A percentile compares a stretch with the other conserved stretches of the same genome.
Conservation (phyloP, 2,113 vertebrate species). For the Tinamus guttatus region DNA sequence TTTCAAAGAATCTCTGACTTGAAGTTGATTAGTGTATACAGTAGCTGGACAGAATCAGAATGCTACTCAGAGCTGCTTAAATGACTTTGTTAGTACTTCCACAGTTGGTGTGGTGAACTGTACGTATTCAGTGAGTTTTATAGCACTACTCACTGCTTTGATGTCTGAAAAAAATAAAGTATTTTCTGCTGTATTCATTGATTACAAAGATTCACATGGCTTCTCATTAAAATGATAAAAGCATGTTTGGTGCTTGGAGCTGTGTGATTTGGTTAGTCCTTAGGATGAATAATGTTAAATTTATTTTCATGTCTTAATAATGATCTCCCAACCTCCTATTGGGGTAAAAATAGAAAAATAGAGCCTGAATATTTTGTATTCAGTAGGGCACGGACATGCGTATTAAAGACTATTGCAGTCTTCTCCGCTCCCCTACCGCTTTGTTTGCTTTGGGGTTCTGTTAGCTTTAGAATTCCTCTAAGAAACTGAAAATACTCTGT, state of each 20-base stretch:
- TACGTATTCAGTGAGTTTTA: background rate
- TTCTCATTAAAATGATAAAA: constrained; percentile 31
- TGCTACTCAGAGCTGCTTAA: background rate
- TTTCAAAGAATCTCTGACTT: constrained; percentile 19
- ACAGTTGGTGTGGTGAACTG: constrained; percentile 30
- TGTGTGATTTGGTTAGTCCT: constrained; percentile 13
- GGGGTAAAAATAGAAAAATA: background rate
- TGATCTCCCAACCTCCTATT: background rate
- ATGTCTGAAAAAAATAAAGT: background rate
- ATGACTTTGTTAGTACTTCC: background rate
- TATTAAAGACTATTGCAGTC: constrained; percentile 14
- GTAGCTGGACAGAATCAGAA: constrained; percentile 37
- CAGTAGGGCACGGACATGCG: background rate
- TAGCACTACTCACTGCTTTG: constrained; percentile 60
- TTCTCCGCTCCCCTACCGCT: background rate
- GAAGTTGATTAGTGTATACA: constrained; percentile 51
- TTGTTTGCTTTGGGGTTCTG: constrained; percentile 26
- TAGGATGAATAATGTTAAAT: background rate
- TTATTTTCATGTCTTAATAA: background rate
- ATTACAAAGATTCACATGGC: background rate
- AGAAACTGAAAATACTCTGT: constrained; percentile 7
- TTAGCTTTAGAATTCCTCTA: constrained; percentile 24
- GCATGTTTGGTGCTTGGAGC: background rate
- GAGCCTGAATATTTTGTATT: background rate
- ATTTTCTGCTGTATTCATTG: constrained; percentile 46